phyloP scores from a whole-genome alignment of 2,113 vertebrate species.

The Actinemys pallida region DNA sequence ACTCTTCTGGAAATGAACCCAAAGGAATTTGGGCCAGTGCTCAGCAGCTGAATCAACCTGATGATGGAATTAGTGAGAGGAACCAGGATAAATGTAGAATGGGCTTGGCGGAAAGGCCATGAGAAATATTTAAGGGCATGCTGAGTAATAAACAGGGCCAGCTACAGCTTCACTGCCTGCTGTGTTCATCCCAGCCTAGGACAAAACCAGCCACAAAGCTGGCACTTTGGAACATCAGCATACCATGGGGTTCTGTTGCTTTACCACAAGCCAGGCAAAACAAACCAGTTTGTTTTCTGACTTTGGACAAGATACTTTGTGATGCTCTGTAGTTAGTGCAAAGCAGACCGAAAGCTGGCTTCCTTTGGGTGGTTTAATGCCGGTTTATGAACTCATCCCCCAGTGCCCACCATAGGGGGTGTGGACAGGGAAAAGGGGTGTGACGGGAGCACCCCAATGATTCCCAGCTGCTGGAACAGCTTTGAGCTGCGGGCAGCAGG shows the following conservation, averaged over 20 bases:
- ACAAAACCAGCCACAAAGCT: fast-evolving
- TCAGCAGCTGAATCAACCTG: neutral
- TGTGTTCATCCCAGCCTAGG: neutral
- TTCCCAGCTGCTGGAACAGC: too few species aligned
- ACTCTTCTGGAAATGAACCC: neutral
- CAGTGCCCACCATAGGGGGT: fast-evolving
- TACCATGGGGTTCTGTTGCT: fast-evolving
- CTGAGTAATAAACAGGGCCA: neutral
- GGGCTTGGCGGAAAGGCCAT: neutral
- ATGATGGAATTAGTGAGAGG: neutral
- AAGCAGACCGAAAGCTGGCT: neutral
- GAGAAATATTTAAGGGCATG: neutral
- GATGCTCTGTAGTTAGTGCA: neutral
- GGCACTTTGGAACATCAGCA: neutral
- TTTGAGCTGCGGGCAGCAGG: neutral
- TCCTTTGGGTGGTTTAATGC: neutral
- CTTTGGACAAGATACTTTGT: fast-evolving
- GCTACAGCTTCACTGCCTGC: fast-evolving
- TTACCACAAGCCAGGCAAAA: neutral
- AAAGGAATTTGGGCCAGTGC: neutral
- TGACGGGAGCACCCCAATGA: neutral
- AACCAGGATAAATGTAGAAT: neutral
- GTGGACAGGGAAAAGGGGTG: neutral
- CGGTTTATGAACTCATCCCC: fast-evolving
- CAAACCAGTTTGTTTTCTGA: fast-evolving